Evolutionary conservation across 2,888 invertebrate genomes (phyloP).

Genomic region (Erynnis tages): DNA sequence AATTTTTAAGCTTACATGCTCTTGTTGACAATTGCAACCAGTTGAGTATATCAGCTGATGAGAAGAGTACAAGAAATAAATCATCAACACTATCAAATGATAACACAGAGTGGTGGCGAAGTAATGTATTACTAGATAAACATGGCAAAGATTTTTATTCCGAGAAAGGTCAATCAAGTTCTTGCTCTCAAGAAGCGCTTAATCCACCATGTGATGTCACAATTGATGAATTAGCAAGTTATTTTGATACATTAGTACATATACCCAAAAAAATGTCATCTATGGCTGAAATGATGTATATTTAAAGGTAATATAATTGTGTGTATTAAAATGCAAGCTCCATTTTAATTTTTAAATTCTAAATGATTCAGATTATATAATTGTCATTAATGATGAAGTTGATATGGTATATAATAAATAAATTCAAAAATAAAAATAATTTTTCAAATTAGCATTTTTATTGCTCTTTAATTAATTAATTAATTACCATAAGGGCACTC

Average conservation of each 20-base stretch:
- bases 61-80: conserved; percentile 32
- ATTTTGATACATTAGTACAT: conserved; percentile 97
- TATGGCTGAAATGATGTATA: conserved; percentile 99
- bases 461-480: too few relatives aligned
- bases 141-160: conserved; percentile 43
- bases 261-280: conserved; percentile 98
- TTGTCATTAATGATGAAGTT: too few relatives aligned
- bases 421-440: too few relatives aligned
- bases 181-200: conserved; percentile 91
- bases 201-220: conserved; percentile 91
- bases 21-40: conserved; percentile 72
- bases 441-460: too few relatives aligned
- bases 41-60: conserved; percentile 60
- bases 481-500: too few relatives aligned
- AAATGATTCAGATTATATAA: too few relatives aligned
- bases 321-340: too few relatives aligned
- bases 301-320: conserved; percentile 76
- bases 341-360: too few relatives aligned
- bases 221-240: conserved; percentile 96
- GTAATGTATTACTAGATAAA: conserved; percentile 40
- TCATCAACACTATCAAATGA: conserved; percentile 38
- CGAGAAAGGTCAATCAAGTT: conserved; percentile 57
- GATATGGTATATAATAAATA: too few relatives aligned
- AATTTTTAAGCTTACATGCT: conserved; percentile 59
- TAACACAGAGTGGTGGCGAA: conserved; percentile 58